Evolutionary conservation across 2,888 invertebrate genomes (phyloP).

Genomic region (Cyclophora punctaria): DNA sequence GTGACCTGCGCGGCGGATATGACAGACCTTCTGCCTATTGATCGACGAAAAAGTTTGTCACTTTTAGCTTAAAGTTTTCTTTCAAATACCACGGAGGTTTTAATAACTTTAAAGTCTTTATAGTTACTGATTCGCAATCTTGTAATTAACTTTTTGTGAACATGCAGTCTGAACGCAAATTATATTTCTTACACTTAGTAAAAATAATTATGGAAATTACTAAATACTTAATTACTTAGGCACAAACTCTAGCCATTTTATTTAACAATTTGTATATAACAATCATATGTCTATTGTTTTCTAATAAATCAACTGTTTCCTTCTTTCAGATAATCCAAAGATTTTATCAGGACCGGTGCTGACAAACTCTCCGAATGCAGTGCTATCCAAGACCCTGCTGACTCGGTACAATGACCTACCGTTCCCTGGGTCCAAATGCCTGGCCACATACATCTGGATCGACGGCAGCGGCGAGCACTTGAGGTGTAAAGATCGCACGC

Average conservation of each 20-base stretch:
- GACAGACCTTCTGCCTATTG: conserved; percentile 19
- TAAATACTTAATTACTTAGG: conserved; percentile 1
- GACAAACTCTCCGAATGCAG: conserved; percentile 87
- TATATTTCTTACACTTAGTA: no score
- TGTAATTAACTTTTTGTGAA: neutral
- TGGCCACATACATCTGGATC: conserved; percentile 95
- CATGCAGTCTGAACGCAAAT: neutral
- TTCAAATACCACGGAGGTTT: no score
- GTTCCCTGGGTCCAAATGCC: conserved; percentile 83
- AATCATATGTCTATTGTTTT: neutral
- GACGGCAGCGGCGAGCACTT: conserved; percentile 93
- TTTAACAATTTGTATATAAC: neutral
- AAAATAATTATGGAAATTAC: neutral
- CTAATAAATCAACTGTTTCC: neutral
- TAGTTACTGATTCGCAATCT: neutral
- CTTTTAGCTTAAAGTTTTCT: no score
- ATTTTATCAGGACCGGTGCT: conserved; percentile 64
- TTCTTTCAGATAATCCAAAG: conserved; percentile 59
- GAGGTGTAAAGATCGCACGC: conserved; percentile 90
- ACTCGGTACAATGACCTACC: conserved; percentile 85
- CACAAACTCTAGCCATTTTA: neutral
- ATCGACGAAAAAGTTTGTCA: conserved; percentile 28
- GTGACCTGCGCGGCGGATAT: conserved; percentile 12
- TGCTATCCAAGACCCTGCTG: conserved; percentile 83
- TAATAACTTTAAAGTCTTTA: no score